These are phyloP conservation scores for Whitmania pigra DNA, from an alignment of 1,140 invertebrate species.

Conservation along the genomic window DNA sequence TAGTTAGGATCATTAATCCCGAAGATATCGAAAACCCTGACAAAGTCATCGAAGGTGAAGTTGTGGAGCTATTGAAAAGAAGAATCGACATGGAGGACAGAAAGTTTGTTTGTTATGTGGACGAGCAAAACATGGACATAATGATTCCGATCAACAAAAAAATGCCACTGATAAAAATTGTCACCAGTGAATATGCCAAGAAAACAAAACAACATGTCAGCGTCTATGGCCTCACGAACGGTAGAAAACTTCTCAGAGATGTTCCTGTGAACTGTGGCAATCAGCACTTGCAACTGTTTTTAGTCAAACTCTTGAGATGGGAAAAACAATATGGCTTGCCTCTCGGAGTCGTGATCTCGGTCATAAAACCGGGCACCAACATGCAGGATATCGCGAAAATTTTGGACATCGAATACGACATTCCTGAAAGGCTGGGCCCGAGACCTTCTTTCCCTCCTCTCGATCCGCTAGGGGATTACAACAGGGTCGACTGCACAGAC, in stretches of 20 bases:
- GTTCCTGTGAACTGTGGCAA: no score
- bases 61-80: constrained; percentile 33
- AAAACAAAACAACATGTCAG: constrained; percentile 24
- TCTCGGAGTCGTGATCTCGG: constrained; percentile 33
- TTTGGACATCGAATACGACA: constrained; percentile 31
- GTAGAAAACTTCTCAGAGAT: no score
- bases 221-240: no score
- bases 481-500: constrained; percentile 35
- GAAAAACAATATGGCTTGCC: constrained; percentile 29
- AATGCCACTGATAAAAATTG: constrained; percentile 31
- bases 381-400: constrained; percentile 28
- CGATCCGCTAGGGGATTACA: no score
- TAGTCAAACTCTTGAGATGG: constrained; percentile 36
- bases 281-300: constrained; percentile 30
- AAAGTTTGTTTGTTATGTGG: constrained; percentile 34
- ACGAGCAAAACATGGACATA: constrained; percentile 30
- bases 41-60: constrained; percentile 17
- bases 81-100: constrained; percentile 28
- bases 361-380: constrained; percentile 27
- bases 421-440: constrained; percentile 22
- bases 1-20: constrained; percentile 29
- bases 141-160: constrained; percentile 33
- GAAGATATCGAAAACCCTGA: not conserved
- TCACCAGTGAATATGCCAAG: constrained; percentile 23
- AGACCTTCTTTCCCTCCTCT: not conserved